These are phyloP conservation scores for Columbina picui DNA, from an alignment of 2,113 vertebrate species.

Conservation along the genomic window DNA sequence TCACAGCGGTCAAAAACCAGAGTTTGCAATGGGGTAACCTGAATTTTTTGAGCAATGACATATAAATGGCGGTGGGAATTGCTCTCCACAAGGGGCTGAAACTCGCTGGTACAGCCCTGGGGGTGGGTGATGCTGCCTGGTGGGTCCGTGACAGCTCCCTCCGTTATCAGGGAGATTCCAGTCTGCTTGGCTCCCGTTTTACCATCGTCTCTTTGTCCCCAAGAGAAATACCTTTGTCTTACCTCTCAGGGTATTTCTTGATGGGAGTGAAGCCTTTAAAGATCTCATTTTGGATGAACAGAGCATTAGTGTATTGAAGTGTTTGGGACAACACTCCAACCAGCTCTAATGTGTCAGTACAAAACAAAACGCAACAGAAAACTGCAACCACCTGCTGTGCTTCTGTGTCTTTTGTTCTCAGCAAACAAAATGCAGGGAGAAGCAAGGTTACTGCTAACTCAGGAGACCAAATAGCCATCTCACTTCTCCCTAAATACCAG, in stretches of 20 bases:
- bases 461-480: not conserved
- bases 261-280: not conserved
- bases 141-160: not conserved
- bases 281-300: not conserved
- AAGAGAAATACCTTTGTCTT: not conserved
- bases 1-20: not conserved
- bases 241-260: not conserved
- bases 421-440: not conserved
- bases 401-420: conserved; percentile 7
- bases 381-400: not conserved
- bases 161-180: not conserved
- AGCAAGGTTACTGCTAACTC: not conserved
- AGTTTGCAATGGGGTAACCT: not conserved
- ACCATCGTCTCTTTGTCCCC: not conserved
- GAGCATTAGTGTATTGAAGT: not conserved
- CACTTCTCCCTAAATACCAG: not conserved
- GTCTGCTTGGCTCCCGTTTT: not conserved
- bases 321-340: not conserved
- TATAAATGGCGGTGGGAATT: not conserved
- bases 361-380: too few relatives aligned
- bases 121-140: not conserved
- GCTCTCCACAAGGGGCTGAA: not conserved
- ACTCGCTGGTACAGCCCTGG: not conserved
- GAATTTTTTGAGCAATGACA: not conserved
- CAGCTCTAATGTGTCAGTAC: too few relatives aligned